Conservation (phyloP, 1,140 invertebrate genomes). For the Diorhabda carinulata region DNA sequence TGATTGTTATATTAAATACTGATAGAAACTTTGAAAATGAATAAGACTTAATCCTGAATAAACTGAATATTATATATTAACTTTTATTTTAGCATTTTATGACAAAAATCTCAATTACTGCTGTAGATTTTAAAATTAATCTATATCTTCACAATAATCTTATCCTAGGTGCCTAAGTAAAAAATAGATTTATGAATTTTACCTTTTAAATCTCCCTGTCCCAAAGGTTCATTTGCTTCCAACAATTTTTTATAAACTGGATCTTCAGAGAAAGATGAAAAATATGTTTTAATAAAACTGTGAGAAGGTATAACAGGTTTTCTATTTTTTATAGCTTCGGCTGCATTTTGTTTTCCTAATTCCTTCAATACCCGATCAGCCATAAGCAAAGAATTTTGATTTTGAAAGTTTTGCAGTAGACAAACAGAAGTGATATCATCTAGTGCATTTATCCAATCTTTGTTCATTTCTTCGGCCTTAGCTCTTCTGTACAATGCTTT, state of each 20-base stretch:
- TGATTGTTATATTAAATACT: too few relatives aligned
- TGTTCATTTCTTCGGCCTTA: slow-evolving; percentile 73
- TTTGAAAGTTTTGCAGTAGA: slow-evolving; percentile 83
- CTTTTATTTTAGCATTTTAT: too few relatives aligned
- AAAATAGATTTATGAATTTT: not conserved
- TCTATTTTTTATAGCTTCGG: slow-evolving; percentile 64
- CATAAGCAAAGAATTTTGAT: slow-evolving; percentile 69
- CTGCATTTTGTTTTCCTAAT: slow-evolving; percentile 65
- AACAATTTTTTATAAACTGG: slow-evolving; percentile 56
- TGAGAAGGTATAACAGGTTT: slow-evolving; percentile 74
- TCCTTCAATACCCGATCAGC: slow-evolving; percentile 86
- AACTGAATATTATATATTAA: too few relatives aligned
- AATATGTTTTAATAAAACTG: slow-evolving; percentile 80
- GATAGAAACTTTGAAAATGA: too few relatives aligned
- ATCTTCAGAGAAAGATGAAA: slow-evolving; percentile 80
- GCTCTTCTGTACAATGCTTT: slow-evolving; percentile 82
- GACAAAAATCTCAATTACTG: too few relatives aligned
- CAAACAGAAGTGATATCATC: slow-evolving; percentile 92
- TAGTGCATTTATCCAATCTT: slow-evolving; percentile 73
- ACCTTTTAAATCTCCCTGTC: slow-evolving; percentile 40
- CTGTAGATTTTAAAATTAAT: too few relatives aligned
- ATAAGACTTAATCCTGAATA: too few relatives aligned
- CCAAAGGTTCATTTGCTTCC: slow-evolving; percentile 35
- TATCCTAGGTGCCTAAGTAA: too few relatives aligned
- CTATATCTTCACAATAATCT: too few relatives aligned